Evolutionary conservation across 2,797 vertebrate genomes (phyloP).

Genomic region (Ptychobarbus kaznakovi): DNA sequence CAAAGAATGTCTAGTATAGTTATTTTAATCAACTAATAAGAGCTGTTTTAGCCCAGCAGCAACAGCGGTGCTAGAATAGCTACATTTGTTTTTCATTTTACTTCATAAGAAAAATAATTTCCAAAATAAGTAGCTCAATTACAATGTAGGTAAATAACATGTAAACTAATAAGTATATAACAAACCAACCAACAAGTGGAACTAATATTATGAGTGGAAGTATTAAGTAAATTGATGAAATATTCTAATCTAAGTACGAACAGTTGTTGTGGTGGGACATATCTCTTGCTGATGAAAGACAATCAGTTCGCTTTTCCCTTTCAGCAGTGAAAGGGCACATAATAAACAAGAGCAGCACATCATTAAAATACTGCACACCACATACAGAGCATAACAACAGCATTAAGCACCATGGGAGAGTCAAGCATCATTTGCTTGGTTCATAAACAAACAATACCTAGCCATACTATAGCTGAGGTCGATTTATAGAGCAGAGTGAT

Average conservation of each 20-base stretch:
- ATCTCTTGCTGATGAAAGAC: background rate
- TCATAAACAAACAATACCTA: constrained; percentile 20
- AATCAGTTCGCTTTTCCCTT: background rate
- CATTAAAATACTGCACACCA: constrained; percentile 31
- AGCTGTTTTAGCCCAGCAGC: background rate
- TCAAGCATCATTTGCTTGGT: constrained; percentile 12
- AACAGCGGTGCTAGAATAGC: background rate
- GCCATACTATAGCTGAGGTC: constrained; percentile 23
- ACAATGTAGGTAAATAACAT: background rate
- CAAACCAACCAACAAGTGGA: background rate
- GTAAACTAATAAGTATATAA: background rate
- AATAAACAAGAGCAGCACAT: background rate
- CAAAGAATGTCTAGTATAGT: background rate
- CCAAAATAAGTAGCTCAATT: background rate
- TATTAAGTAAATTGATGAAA: background rate
- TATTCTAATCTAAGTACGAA: background rate
- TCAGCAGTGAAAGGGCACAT: constrained; percentile 9
- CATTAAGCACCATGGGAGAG: background rate
- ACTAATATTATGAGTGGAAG: background rate
- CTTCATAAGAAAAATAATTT: background rate
- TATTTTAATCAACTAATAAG: constrained; percentile 4
- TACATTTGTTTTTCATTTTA: background rate
- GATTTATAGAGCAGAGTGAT: constrained; percentile 33
- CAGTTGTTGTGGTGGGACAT: background rate
- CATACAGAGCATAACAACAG: background rate